A percentile compares a stretch with the other conserved stretches of the same genome.
phyloP scores from a whole-genome alignment of 1,140 invertebrate genomes.

The Trachymyrmex septentrionalis region DNA sequence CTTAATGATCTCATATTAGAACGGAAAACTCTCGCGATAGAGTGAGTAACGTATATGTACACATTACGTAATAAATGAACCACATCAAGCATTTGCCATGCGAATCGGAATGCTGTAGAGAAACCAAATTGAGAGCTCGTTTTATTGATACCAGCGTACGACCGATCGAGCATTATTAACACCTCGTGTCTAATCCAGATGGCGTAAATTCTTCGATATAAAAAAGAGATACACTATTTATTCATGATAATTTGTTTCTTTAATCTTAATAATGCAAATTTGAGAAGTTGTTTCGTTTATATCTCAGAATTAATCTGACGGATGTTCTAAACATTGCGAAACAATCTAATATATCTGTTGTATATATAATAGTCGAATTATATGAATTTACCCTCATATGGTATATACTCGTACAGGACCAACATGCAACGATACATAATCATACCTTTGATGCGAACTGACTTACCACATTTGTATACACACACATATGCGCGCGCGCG shows the following conservation, averaged over 20 bases:
- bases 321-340: not conserved
- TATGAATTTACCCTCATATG: constrained; percentile 7
- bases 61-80: not conserved
- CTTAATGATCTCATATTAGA: not conserved
- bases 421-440: not conserved
- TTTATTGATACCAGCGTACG: not conserved
- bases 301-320: not conserved
- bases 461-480: not conserved
- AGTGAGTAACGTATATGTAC: not conserved
- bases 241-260: not conserved
- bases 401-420: not conserved
- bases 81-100: not conserved
- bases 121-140: not conserved
- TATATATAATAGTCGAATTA: not conserved
- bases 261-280: constrained; percentile 7
- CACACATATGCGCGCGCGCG: too few relatives aligned
- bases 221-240: not conserved
- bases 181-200: not conserved
- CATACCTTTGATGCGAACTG: constrained; percentile 19
- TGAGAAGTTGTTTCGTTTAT: not conserved
- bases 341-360: not conserved
- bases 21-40: not conserved
- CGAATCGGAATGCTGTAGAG: not conserved
- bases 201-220: not conserved
- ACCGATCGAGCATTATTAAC: not conserved